Conservation (phyloP, 2,888 invertebrate genomes). For the Agonopterix alstromeriana region DNA sequence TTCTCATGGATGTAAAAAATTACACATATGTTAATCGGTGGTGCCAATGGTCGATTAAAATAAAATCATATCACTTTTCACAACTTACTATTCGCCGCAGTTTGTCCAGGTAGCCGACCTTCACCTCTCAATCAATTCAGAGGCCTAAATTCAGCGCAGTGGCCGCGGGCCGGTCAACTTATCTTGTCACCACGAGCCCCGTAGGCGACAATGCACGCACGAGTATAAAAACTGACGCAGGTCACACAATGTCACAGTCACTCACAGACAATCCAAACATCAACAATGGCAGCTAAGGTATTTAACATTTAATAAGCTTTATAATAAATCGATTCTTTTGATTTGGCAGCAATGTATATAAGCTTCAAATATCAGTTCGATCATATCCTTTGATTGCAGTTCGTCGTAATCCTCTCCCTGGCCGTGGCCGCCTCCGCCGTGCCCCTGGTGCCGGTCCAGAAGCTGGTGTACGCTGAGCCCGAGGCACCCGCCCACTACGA, state of each 20-base stretch:
- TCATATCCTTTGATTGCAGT: constrained; percentile 23
- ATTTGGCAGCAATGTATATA: not conserved
- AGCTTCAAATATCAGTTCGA: too few species aligned
- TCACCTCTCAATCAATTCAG: constrained; percentile 34
- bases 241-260: constrained; percentile 38
- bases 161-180: constrained; percentile 15
- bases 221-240: constrained; percentile 49
- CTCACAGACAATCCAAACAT: constrained; percentile 31
- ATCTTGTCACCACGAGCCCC: constrained; percentile 22
- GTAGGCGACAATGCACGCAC: constrained; percentile 20
- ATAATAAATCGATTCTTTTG: not conserved
- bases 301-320: constrained; percentile 6
- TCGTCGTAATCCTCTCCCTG: constrained; percentile 43
- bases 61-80: too few species aligned
- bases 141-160: constrained; percentile 18
- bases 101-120: constrained; percentile 19
- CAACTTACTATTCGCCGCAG: not conserved
- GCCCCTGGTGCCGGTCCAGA: constrained; percentile 29
- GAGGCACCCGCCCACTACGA: constrained; percentile 60
- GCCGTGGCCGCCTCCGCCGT: constrained; percentile 37
- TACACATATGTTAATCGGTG: too few species aligned
- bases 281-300: constrained; percentile 65
- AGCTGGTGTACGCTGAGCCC: constrained; percentile 28
- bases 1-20: too few species aligned
- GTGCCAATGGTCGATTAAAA: too few species aligned